Percentiles rank a stretch among this genome's conserved stretches.
Conservation (phyloP, 2,888 invertebrate genomes). For the Laothoe populi region DNA sequence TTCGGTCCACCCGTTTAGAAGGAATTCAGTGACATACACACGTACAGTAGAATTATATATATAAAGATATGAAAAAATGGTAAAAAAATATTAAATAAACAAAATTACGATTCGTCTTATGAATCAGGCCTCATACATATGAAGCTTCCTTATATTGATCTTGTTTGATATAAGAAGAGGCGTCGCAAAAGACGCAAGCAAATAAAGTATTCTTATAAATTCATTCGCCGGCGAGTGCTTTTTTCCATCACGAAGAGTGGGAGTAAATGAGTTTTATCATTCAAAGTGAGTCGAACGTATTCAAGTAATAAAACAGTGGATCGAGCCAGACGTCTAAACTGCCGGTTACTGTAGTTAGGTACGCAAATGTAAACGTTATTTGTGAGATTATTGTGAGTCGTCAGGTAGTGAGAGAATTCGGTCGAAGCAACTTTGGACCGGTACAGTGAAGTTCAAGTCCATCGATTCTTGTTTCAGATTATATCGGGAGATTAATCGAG, state of each 20-base stretch:
- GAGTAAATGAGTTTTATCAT: conserved; percentile 9
- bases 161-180: background rate
- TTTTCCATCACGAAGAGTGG: conserved; percentile 7
- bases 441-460: background rate
- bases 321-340: conserved; percentile 25
- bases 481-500: background rate
- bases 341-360: conserved; percentile 33
- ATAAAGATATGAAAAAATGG: too few relatives aligned
- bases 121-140: background rate
- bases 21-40: too few relatives aligned
- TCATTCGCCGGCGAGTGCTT: background rate
- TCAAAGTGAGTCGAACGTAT: background rate
- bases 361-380: conserved; percentile 37
- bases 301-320: conserved; percentile 16
- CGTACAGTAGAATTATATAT: too few relatives aligned
- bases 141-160: background rate
- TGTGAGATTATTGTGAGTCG: conserved; percentile 40
- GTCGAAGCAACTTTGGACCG: conserved; percentile 30
- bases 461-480: conserved; percentile 25
- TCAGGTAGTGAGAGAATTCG: conserved; percentile 37
- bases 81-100: background rate
- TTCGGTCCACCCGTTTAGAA: too few relatives aligned
- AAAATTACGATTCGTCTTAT: background rate
- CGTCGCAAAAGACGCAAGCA: background rate
- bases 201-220: background rate